These are phyloP conservation scores for Antedon mediterranea DNA, from an alignment of 53 echinoderm and acorn worm genomes.

Conservation along the genomic window DNA sequence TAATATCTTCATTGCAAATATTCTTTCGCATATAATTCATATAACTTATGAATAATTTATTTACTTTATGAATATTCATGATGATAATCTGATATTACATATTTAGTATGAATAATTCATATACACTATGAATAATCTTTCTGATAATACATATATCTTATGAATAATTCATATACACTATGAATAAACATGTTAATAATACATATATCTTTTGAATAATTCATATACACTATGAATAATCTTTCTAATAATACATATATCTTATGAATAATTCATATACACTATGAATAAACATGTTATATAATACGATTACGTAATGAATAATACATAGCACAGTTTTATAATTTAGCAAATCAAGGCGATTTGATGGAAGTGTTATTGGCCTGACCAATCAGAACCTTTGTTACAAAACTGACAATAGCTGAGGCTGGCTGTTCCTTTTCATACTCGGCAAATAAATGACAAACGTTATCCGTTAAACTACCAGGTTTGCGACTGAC, in stretches of 20 bases:
- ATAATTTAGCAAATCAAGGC: background rate
- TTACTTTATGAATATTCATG: background rate
- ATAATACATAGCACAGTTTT: background rate
- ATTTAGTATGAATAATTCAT: background rate
- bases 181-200: too few species aligned
- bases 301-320: background rate
- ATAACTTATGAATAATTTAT: background rate
- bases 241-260: too few species aligned
- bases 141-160: background rate
- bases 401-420: slow-evolving; percentile 91
- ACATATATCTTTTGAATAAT: too few species aligned
- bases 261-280: background rate
- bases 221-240: too few species aligned
- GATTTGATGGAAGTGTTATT: background rate
- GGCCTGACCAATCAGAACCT: slow-evolving; percentile 56
- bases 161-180: background rate
- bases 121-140: background rate
- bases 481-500: slow-evolving; percentile 79
- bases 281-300: background rate
- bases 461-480: slow-evolving; percentile 84
- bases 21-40: background rate
- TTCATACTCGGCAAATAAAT: slow-evolving; percentile 84
- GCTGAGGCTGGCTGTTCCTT: slow-evolving; percentile 92
- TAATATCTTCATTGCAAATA: background rate
- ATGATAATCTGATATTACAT: background rate